Evolutionary conservation across 2,113 vertebrate genomes (phyloP).

Genomic region (Melanerpes formicivorus): DNA sequence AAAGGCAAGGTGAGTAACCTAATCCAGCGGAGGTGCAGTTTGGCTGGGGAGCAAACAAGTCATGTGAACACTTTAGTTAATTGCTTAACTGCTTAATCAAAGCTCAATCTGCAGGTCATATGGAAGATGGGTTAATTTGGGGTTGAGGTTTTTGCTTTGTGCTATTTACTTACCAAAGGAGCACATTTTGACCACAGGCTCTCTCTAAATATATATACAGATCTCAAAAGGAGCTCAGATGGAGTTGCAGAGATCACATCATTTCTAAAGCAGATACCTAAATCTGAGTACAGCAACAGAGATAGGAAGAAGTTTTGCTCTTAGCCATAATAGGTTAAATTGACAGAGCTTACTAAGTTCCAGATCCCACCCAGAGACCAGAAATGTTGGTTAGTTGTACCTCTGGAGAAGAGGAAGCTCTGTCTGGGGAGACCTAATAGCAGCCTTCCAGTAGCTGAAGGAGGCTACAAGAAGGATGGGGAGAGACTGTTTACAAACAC

Average conservation of each 20-base stretch:
- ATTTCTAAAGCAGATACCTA: not conserved
- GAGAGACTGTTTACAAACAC: too few relatives aligned
- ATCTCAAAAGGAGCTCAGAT: not conserved
- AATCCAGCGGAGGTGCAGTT: not conserved
- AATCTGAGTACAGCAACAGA: not conserved
- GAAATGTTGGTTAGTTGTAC: not conserved
- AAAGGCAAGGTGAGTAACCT: not conserved
- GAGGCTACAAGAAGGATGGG: too few relatives aligned
- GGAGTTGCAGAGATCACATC: not conserved
- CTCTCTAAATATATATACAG: not conserved
- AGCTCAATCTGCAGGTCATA: not conserved
- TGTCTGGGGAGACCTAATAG: too few relatives aligned
- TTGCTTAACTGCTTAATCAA: not conserved
- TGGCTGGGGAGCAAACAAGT: not conserved
- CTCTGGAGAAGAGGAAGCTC: too few relatives aligned
- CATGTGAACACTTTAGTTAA: not conserved
- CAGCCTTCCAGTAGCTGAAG: too few relatives aligned
- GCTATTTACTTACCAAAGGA: not conserved
- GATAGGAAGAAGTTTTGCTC: not conserved
- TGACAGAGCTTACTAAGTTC: not conserved
- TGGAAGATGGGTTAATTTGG: not conserved
- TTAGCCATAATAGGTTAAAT: not conserved
- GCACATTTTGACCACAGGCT: not conserved
- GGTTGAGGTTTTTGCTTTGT: not conserved
- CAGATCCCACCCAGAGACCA: not conserved